Conservation (phyloP, 1,140 invertebrate genomes). For the Musca domestica region DNA sequence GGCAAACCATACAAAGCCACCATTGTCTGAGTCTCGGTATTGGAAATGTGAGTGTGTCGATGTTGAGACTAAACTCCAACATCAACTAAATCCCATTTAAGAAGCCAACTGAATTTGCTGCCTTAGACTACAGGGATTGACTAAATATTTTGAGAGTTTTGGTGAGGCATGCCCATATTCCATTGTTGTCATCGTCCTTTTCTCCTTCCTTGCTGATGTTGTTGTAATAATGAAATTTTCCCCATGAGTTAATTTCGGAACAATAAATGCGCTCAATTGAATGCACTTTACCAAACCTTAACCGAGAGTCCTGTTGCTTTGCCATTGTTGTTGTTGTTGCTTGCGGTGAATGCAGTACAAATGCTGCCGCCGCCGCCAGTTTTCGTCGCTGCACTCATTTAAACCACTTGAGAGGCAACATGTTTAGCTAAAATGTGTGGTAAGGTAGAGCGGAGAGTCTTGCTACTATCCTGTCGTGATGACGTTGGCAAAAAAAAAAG, state of each 20-base stretch:
- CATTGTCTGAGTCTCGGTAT: no score
- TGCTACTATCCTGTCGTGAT: background rate
- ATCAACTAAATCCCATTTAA: no score
- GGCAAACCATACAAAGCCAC: no score
- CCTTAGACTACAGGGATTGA: background rate
- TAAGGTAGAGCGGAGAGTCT: no score
- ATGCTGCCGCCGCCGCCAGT: background rate
- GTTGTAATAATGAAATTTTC: constrained; percentile 29
- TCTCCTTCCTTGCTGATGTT: background rate
- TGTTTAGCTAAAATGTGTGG: background rate
- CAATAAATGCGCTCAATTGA: constrained; percentile 29
- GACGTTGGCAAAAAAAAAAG: constrained; percentile 5
- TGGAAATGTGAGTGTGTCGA: no score
- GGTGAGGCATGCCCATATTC: no score
- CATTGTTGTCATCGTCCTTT: background rate
- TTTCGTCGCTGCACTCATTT: constrained; percentile 1
- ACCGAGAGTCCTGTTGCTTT: constrained; percentile 8
- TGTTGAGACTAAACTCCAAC: no score
- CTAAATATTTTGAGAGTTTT: no score
- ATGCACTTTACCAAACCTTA: constrained; percentile 19
- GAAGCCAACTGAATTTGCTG: no score
- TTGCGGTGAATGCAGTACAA: constrained; percentile 1
- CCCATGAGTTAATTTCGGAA: constrained; percentile 26
- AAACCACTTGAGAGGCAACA: constrained; percentile 16
- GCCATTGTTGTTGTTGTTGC: background rate